Percentiles rank a stretch among this genome's conserved stretches.
phyloP scores from a whole-genome alignment of 2,888 invertebrate species.

The Amphipoea lucens region DNA sequence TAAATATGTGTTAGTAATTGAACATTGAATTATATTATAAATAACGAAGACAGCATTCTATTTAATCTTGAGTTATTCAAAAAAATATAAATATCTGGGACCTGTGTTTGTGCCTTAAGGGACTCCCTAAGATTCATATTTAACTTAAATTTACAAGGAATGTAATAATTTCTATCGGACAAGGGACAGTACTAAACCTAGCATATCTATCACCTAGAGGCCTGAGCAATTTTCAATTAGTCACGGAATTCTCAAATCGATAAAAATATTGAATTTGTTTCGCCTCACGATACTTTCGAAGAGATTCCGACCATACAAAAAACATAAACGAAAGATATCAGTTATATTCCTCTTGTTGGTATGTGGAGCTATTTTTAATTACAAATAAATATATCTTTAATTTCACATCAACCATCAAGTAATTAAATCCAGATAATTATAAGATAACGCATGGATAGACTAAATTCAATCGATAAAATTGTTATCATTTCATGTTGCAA shows the following conservation, averaged over 20 bases:
- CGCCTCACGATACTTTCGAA: conserved; percentile 4
- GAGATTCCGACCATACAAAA: neutral
- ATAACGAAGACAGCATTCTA: neutral
- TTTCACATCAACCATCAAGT: conserved; percentile 21
- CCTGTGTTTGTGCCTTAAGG: neutral
- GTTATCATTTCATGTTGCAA: conserved; percentile 12
- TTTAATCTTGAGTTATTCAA: no score
- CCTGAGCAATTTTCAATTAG: conserved; percentile 37
- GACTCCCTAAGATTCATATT: neutral
- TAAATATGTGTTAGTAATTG: neutral
- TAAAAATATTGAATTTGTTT: conserved; percentile 26
- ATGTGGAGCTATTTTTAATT: conserved; percentile 3
- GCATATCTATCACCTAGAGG: neutral
- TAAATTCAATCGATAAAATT: neutral
- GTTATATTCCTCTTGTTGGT: neutral
- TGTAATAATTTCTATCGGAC: neutral
- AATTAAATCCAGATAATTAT: conserved; percentile 49
- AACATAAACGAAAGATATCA: neutral
- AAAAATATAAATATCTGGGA: neutral
- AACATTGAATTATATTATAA: neutral
- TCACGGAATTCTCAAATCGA: conserved; percentile 25
- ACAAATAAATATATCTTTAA: neutral
- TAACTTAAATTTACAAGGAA: neutral
- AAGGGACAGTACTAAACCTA: neutral
- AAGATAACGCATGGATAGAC: conserved; percentile 21